phyloP scores from a whole-genome alignment of 2,888 invertebrate species.

The Drosophila vallismaia region DNA sequence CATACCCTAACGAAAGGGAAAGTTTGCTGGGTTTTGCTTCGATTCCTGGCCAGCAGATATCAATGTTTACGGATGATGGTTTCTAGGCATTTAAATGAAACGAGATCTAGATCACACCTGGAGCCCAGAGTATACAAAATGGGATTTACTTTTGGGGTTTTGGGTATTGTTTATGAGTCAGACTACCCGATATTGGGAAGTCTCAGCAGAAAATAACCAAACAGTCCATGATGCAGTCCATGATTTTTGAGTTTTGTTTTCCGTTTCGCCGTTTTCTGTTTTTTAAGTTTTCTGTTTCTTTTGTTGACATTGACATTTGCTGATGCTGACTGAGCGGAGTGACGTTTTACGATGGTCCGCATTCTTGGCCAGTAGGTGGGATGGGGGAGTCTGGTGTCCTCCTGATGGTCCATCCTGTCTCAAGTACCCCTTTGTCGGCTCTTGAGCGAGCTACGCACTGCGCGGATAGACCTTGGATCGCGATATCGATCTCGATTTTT shows the following conservation, averaged over 20 bases:
- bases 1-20: neutral
- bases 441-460: neutral
- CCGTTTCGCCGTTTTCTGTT: constrained; percentile 55
- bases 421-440: constrained; percentile 70
- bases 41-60: neutral
- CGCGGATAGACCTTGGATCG: too few relatives aligned
- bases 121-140: neutral
- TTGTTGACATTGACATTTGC: constrained; percentile 81
- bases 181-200: neutral
- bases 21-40: neutral
- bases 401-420: constrained; percentile 56
- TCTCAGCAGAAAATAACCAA: constrained; percentile 3
- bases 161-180: neutral
- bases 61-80: too few relatives aligned
- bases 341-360: constrained; percentile 12
- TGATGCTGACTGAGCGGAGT: constrained; percentile 49
- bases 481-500: constrained; percentile 6
- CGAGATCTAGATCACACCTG: too few relatives aligned
- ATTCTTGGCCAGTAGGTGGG: constrained; percentile 2
- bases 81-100: too few relatives aligned
- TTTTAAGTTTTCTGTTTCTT: constrained; percentile 42
- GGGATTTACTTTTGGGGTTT: neutral
- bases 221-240: constrained; percentile 47
- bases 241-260: constrained; percentile 27
- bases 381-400: constrained; percentile 11